A percentile compares a stretch with the other conserved stretches of the same genome.
These are phyloP conservation scores for Deilephila porcellus DNA, from an alignment of 2,888 invertebrate species.

Conservation along the genomic window DNA sequence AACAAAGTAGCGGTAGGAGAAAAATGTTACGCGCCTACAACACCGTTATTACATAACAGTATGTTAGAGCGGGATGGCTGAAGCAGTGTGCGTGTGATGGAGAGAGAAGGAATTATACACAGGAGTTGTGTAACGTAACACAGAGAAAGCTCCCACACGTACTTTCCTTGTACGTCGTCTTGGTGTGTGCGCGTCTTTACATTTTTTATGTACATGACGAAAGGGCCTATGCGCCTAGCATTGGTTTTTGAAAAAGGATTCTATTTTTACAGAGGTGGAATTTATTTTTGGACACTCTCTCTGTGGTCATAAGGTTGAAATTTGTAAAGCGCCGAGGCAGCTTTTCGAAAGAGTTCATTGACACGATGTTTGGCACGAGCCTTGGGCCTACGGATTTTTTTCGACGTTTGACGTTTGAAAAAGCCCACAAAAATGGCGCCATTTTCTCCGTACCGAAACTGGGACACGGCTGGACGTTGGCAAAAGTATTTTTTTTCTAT, in stretches of 20 bases:
- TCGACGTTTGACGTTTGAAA: slow-evolving; percentile 57
- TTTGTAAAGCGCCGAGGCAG: slow-evolving; percentile 55
- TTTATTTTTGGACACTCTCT: slow-evolving; percentile 56
- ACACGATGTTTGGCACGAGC: slow-evolving; percentile 79
- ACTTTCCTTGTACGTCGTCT: slow-evolving; percentile 73
- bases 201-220: slow-evolving; percentile 68
- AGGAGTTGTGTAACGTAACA: slow-evolving; percentile 80
- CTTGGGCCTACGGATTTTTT: slow-evolving; percentile 74
- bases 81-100: slow-evolving; percentile 49
- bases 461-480: slow-evolving; percentile 67
- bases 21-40: slow-evolving; percentile 81
- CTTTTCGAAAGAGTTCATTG: slow-evolving; percentile 77
- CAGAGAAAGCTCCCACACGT: slow-evolving; percentile 80
- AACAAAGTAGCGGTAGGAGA: slow-evolving; percentile 70
- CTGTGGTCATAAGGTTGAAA: slow-evolving; percentile 53
- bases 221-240: slow-evolving; percentile 68
- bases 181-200: slow-evolving; percentile 73
- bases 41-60: slow-evolving; percentile 84
- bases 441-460: slow-evolving; percentile 73
- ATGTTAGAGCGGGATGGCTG: slow-evolving; percentile 59
- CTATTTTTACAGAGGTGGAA: slow-evolving; percentile 52
- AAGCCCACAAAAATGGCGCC: slow-evolving; percentile 70
- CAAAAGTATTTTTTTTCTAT: slow-evolving; percentile 59
- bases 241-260: slow-evolving; percentile 69
- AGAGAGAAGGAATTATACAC: slow-evolving; percentile 63